Evolutionary conservation across 2,113 vertebrate genomes (phyloP), one percentile per base, ranked within the genome.

Genomic region (Ammospiza caudacuta): DNA sequence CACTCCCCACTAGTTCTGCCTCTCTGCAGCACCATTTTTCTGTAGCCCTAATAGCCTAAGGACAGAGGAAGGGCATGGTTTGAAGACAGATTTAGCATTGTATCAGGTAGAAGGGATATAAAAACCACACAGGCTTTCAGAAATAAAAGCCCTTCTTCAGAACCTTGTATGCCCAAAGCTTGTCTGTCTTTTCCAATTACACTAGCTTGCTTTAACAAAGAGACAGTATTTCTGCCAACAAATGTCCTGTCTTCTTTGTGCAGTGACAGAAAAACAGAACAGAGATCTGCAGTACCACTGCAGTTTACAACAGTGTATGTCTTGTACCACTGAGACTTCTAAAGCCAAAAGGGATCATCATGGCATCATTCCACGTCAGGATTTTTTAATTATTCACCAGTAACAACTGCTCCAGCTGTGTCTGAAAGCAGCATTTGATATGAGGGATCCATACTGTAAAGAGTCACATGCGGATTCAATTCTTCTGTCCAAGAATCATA

Each of bases 201-300:
- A 62, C 49, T 6, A 57, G 54, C 39, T 64, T 66, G 67, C 25
- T 93, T 73, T 55, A 73, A 73, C 41, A 80, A 52, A 82, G 80
- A 83, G 21, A 29, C 35, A 35, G 1, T 44, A 59, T 43, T 89
- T 87, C 69, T 94, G 90, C 47, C 8, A 8, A 35, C 59, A 62
- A 87, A 72, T 2, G 2, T 46, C 54, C 41, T 82, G 24, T 72
- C 78, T 94, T 74, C 51, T 33, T 58, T 14, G 25, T 54, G 46
- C 72, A 83, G 44, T 2, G 37, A 69, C 63, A 86, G 67, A 67
- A 91, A 55, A 79, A 23, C 25, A 84, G 22, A 44, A 85, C 16
- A 91, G 58, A 59, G 70, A 93, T 62, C 75, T 86, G 90, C 92
- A 90, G 59, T 33, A 83, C 23, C 63, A 68, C 95, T 87, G 73